A percentile compares a stretch with the other conserved stretches of the same genome.
phyloP scores from a whole-genome alignment of 2,797 vertebrate genomes.

The Notoglanidium macrostoma region DNA sequence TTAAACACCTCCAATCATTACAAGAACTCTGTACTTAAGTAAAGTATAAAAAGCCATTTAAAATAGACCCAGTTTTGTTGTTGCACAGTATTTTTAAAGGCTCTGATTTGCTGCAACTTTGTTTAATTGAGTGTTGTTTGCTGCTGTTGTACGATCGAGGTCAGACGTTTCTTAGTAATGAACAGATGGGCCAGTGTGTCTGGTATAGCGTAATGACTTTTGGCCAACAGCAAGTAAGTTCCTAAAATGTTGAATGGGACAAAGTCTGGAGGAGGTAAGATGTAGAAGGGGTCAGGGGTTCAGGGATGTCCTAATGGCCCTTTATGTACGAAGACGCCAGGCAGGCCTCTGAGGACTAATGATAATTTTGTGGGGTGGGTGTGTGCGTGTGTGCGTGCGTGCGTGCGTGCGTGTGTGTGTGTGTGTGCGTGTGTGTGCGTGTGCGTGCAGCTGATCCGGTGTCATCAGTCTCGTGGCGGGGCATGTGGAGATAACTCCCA shows the following conservation, averaged over 20 bases:
- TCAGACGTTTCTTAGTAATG: slow-evolving; percentile 62
- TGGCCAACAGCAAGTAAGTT: slow-evolving; percentile 58
- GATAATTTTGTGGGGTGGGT: slow-evolving; percentile 21
- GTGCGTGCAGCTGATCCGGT: slow-evolving; percentile 87
- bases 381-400: slow-evolving; percentile 30
- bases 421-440: slow-evolving; percentile 46
- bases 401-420: slow-evolving; percentile 41
- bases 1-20: slow-evolving; percentile 68
- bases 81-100: slow-evolving; percentile 55
- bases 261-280: slow-evolving; percentile 37
- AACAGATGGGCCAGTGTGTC: slow-evolving; percentile 71
- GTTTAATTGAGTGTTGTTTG: slow-evolving; percentile 66
- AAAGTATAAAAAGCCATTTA: slow-evolving; percentile 58
- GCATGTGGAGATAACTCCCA: slow-evolving; percentile 97
- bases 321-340: slow-evolving; percentile 44
- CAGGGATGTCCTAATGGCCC: slow-evolving; percentile 54
- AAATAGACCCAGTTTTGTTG: slow-evolving; percentile 65
- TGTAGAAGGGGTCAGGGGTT: slow-evolving; percentile 55
- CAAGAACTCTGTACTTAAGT: slow-evolving; percentile 65
- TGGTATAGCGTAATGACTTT: slow-evolving; percentile 63
- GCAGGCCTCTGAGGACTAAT: slow-evolving; percentile 52
- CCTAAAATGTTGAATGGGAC: slow-evolving; percentile 50
- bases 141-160: slow-evolving; percentile 50
- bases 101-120: slow-evolving; percentile 56
- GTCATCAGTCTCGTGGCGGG: slow-evolving; percentile 97